Conservation (phyloP, 2,797 vertebrate species). For the Pseudochirops cupreus region DNA sequence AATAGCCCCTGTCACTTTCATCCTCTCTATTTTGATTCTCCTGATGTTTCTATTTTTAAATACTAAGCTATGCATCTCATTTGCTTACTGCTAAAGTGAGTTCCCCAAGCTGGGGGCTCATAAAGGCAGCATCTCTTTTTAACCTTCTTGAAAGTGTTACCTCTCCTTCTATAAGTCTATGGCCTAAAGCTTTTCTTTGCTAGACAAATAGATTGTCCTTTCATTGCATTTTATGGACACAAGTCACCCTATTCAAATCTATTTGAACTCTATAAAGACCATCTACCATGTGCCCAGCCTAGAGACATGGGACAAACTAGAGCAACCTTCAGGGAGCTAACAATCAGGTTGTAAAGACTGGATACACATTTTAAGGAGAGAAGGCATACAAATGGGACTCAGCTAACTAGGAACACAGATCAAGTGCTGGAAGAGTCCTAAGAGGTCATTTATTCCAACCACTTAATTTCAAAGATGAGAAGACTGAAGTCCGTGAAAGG, state of each 20-base stretch:
- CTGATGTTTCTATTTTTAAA: neutral
- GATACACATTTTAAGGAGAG: neutral
- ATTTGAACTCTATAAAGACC: neutral
- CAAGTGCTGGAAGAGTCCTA: neutral
- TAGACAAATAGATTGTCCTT: neutral
- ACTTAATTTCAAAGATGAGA: neutral
- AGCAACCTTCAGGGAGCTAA: neutral
- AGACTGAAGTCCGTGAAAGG: neutral
- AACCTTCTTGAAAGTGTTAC: neutral
- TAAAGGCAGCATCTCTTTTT: neutral
- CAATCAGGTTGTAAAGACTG: neutral
- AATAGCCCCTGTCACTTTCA: neutral
- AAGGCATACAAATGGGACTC: neutral
- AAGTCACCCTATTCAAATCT: neutral
- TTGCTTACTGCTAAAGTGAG: neutral
- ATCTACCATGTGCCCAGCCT: neutral
- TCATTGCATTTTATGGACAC: neutral
- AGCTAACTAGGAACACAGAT: neutral
- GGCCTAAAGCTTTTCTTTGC: neutral
- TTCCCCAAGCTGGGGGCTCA: neutral
- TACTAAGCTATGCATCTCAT: neutral
- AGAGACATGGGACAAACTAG: too few species aligned
- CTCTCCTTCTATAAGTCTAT: neutral
- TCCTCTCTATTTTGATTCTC: neutral
- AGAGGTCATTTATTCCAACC: neutral